Conservation (phyloP, 2,113 vertebrate genomes). For the Hydrochoerus hydrochaeris region DNA sequence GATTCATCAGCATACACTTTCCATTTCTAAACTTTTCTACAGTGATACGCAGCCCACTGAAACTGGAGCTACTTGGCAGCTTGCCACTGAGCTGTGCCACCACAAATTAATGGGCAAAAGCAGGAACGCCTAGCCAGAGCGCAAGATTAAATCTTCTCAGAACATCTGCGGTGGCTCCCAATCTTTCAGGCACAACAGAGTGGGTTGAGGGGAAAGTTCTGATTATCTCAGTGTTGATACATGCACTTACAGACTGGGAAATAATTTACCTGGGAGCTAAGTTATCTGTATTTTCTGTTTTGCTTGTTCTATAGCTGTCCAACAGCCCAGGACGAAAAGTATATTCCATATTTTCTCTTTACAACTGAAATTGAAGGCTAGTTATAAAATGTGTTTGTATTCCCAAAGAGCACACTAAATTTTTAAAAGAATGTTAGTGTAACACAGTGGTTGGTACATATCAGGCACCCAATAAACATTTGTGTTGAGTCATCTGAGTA, state of each 20-base stretch:
- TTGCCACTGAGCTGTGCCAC: neutral
- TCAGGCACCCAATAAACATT: neutral
- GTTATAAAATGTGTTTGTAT: neutral
- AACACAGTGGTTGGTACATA: neutral
- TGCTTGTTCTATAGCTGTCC: neutral
- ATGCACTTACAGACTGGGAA: neutral
- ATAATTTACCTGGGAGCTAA: neutral
- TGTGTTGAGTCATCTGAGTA: no score
- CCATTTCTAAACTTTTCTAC: neutral
- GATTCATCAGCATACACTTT: neutral
- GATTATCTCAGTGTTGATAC: neutral
- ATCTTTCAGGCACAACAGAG: neutral
- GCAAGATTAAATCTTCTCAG: neutral
- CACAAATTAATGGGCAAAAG: neutral
- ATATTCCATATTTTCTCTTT: neutral
- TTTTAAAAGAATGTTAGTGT: neutral
- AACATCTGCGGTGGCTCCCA: neutral
- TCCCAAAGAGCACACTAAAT: neutral
- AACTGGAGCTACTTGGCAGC: neutral
- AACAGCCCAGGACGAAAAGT: neutral
- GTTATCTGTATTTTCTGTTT: neutral
- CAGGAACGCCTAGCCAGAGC: rapidly evolving
- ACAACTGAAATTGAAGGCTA: neutral
- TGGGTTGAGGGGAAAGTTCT: neutral
- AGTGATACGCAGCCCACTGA: neutral